Evolutionary conservation across 2,113 vertebrate species (phyloP), one percentile per base, ranked within the genome.

Genomic region (Limanda limanda): DNA sequence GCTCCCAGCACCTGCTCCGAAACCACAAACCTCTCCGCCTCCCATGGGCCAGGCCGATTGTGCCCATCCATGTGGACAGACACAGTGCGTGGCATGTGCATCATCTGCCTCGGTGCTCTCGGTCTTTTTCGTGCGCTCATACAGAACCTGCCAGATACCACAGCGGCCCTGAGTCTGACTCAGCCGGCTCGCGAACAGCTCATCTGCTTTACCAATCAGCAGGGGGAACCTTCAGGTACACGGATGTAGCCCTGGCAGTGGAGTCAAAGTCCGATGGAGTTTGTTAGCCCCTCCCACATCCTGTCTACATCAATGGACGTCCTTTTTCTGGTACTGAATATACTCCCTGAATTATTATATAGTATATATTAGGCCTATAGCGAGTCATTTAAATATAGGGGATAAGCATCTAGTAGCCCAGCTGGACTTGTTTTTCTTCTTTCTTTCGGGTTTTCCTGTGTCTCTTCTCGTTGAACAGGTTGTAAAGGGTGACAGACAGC

Each of bases 291-390:
- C 25, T 58, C 52, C 61, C 40, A 58, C 81, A 51, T 71, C 71
- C 66, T 78, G 66, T 86, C 82, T 74, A 57, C 73, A 78, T 79
- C 69, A 45, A 71, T 52, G 54, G 76, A 88, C 77, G 55, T 66
- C 51, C 83, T 27, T 83, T 79, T 85, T 83, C 73, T 88, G 85
- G 79, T 88, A 86, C 76, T 81, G 73, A 89, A 80, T 87, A 89
- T 81, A 78, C 80, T 89, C 68, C 82, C 68, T 88, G 62, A 90
- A 70, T 84, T 74, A 85, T 81, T 74, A 82, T 55, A 78, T 91
- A 84, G 85, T 89, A 91, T 77, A 51, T 88, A 89, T 83, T 90
- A 90, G 85, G 74, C 85, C 78, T 88, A 80, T 91, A 94, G 90
- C 42, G 4, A 78, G 52, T 76, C 74, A 76, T 65, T 85, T 91